phyloP scores from a whole-genome alignment of 2,888 invertebrate species.

The Plusia festucae region DNA sequence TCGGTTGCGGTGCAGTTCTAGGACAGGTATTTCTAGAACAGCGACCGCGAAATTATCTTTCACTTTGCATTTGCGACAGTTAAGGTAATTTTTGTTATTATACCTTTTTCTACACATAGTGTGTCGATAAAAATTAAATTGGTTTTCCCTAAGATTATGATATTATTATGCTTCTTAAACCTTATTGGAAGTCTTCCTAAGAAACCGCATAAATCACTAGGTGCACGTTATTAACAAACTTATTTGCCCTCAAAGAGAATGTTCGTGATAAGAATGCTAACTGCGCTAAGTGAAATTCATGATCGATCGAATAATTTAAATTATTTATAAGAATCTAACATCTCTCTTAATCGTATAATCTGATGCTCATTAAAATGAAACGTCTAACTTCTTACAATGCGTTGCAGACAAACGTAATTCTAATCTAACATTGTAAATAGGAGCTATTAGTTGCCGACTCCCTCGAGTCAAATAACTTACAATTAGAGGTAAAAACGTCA shows the following conservation, averaged over 20 bases:
- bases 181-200: no score
- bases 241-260: not conserved
- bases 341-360: constrained; percentile 11
- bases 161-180: no score
- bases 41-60: constrained; percentile 42
- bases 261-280: not conserved
- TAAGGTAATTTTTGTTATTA: constrained; percentile 16
- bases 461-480: constrained; percentile 74
- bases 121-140: no score
- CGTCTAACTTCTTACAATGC: constrained; percentile 23
- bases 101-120: not conserved
- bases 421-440: constrained; percentile 54
- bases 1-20: constrained; percentile 42
- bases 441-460: constrained; percentile 53
- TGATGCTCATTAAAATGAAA: constrained; percentile 37
- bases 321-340: not conserved
- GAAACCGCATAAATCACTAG: not conserved
- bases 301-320: not conserved
- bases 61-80: constrained; percentile 25
- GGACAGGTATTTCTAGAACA: constrained; percentile 42
- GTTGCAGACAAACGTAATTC: constrained; percentile 52
- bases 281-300: not conserved
- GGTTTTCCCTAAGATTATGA: constrained; percentile 10
- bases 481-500: constrained; percentile 77
- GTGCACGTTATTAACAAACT: not conserved